These are phyloP conservation scores for Darevskia nairensis DNA, from an alignment of 2,797 vertebrate genomes.

Conservation along the genomic window DNA sequence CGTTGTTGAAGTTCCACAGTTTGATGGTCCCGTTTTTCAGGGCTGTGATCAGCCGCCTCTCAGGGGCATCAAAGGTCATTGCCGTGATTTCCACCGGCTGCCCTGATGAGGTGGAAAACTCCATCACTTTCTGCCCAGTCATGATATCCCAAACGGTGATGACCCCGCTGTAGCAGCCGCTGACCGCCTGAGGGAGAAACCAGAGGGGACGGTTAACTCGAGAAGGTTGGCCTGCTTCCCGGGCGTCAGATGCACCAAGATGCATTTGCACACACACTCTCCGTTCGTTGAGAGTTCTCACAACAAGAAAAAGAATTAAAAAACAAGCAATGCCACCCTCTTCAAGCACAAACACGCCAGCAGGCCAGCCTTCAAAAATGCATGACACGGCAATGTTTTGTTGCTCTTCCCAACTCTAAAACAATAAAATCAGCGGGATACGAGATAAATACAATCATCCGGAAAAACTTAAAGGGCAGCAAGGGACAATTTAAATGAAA, in stretches of 20 bases:
- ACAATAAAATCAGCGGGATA: too few species aligned
- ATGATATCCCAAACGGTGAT: conserved; percentile 72
- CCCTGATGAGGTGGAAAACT: conserved; percentile 52
- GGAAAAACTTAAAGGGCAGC: too few species aligned
- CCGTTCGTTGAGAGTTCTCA: not conserved
- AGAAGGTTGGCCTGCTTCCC: too few species aligned
- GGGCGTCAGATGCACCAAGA: not conserved
- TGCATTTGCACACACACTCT: not conserved
- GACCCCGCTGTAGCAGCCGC: conserved; percentile 56
- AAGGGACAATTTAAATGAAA: too few species aligned
- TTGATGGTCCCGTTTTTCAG: conserved; percentile 60
- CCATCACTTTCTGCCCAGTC: conserved; percentile 62
- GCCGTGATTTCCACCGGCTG: conserved; percentile 64
- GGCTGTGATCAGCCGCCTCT: conserved; percentile 71
- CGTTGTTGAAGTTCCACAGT: conserved; percentile 73
- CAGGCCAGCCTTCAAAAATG: not conserved
- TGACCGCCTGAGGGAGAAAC: conserved; percentile 66
- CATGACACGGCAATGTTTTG: not conserved
- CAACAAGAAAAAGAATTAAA: not conserved
- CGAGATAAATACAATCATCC: too few species aligned
- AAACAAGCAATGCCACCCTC: not conserved
- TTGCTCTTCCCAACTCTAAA: too few species aligned
- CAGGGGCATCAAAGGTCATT: conserved; percentile 68
- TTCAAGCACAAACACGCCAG: not conserved
- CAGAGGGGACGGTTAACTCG: too few species aligned